Conservation (phyloP, 2,797 vertebrate species). For the Sebastes alutus region DNA sequence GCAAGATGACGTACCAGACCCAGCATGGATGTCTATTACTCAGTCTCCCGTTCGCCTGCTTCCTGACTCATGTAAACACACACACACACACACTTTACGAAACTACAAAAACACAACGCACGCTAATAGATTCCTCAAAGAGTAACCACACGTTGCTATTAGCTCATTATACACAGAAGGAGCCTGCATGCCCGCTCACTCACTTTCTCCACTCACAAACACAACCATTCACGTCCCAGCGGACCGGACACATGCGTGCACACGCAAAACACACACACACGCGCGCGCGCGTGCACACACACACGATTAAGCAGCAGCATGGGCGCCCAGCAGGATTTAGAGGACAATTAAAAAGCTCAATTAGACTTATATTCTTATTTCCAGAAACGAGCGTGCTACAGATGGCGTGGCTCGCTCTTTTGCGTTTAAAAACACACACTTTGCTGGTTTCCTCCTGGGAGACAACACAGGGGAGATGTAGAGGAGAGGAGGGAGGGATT, state of each 20-base stretch:
- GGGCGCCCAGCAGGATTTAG: slow-evolving; percentile 75
- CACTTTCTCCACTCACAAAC: slow-evolving; percentile 25
- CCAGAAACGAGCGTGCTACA: slow-evolving; percentile 65
- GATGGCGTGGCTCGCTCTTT: slow-evolving; percentile 63
- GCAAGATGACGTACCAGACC: not conserved
- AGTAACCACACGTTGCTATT: slow-evolving; percentile 50
- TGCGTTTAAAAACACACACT: slow-evolving; percentile 61
- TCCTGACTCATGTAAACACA: slow-evolving; percentile 25
- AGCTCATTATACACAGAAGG: slow-evolving; percentile 56
- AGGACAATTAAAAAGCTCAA: slow-evolving; percentile 80
- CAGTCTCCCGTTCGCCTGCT: not conserved
- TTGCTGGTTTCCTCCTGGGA: slow-evolving; percentile 57
- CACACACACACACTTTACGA: not conserved
- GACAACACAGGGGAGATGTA: slow-evolving; percentile 31
- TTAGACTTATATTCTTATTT: slow-evolving; percentile 73
- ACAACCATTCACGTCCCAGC: slow-evolving; percentile 45
- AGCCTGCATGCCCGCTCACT: slow-evolving; percentile 24
- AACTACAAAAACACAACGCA: slow-evolving; percentile 27
- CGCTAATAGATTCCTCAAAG: slow-evolving; percentile 51
- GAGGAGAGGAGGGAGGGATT: slow-evolving; percentile 25
- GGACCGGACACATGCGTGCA: slow-evolving; percentile 35
- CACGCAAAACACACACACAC: slow-evolving; percentile 10
- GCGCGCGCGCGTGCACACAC: slow-evolving; percentile 11
- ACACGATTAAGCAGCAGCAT: slow-evolving; percentile 65
- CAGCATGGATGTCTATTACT: not conserved